Base-by-base conservation (phyloP, 2,888 invertebrate genomes). In the Arrhopalites spinosus region DNA sequence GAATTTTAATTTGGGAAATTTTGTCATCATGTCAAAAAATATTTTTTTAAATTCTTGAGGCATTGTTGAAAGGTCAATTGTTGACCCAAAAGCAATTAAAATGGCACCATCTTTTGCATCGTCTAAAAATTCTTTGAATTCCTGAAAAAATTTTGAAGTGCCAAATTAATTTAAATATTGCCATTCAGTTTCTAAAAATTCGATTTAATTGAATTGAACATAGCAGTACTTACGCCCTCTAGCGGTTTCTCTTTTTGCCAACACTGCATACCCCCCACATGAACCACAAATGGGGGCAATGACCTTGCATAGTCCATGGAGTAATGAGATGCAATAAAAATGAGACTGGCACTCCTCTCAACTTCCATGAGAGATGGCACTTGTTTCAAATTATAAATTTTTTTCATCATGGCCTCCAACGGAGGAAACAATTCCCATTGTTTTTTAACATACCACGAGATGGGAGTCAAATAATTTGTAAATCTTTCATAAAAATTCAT, bases 61-160 rank as follows among this genome's bases (percentile, higher is more conserved):
- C 5, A 78, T 76, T 11, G 75, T 75, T 15, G 78, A 77, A 11
- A 81, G 47, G 8, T 77, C 75, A 25, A 81, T 76, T 11, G 79
- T 78, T 1, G 80, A 80, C 1, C 81, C 81, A 73, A 81, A 81
- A 13, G 78, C 79, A n/a, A 81, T 79, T 5, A 81, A 66, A 15
- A 81, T 76, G 2, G 75, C 81, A 1, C 81, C 81, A 20, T 66
- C 45, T 13, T 69, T 77, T 7, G 79, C 70, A 1, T 68, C 29
- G 30, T 80, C 79, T 74, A 80, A 72, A 47, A 78, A 78, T 15
- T 78, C 76, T 61, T 78, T 36, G 56, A 67, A 74, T 27, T 74
- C 68, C 73, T 73, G n/a, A 29, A 29, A 67, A 45, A 67, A 43
- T 67, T 23, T 27, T 25, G n/a, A n/a, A n/a, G n/a, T n/a, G n/a